phyloP scores from a whole-genome alignment of 2,888 invertebrate genomes.

The Omphaloscelis lunosa region DNA sequence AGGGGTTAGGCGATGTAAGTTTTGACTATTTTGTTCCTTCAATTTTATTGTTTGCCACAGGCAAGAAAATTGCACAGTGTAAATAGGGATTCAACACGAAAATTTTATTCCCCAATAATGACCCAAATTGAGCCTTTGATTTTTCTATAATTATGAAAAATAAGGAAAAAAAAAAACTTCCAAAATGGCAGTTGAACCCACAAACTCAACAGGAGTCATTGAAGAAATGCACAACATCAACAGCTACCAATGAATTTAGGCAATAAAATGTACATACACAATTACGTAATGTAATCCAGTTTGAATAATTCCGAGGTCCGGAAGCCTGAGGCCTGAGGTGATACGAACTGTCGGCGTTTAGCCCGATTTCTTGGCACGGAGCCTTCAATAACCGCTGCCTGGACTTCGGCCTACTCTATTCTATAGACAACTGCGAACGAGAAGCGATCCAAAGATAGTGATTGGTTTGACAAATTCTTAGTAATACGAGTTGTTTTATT shows the following conservation, averaged over 20 bases:
- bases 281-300: slow-evolving; percentile 72
- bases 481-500: slow-evolving; percentile 47
- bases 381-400: slow-evolving; percentile 74
- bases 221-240: slow-evolving; percentile 12
- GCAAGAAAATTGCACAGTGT: neutral
- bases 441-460: slow-evolving; percentile 36
- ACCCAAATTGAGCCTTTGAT: neutral
- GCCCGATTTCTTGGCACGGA: slow-evolving; percentile 83
- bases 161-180: neutral
- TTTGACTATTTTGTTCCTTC: neutral
- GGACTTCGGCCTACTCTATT: slow-evolving; percentile 64
- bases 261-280: slow-evolving; percentile 58
- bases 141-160: neutral
- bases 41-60: neutral
- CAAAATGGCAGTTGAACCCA: neutral
- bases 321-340: slow-evolving; percentile 72
- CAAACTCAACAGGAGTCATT: neutral
- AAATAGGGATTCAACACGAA: neutral
- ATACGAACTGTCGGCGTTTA: slow-evolving; percentile 75
- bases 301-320: slow-evolving; percentile 74
- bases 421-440: slow-evolving; percentile 46
- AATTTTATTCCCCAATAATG: neutral
- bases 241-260: slow-evolving; percentile 22
- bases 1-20: neutral
- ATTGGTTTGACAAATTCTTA: slow-evolving; percentile 54